Percentiles rank a stretch among this genome's conserved stretches.
These are phyloP conservation scores for Ciconia nigra DNA, from an alignment of 2,797 vertebrate species.

Conservation along the genomic window DNA sequence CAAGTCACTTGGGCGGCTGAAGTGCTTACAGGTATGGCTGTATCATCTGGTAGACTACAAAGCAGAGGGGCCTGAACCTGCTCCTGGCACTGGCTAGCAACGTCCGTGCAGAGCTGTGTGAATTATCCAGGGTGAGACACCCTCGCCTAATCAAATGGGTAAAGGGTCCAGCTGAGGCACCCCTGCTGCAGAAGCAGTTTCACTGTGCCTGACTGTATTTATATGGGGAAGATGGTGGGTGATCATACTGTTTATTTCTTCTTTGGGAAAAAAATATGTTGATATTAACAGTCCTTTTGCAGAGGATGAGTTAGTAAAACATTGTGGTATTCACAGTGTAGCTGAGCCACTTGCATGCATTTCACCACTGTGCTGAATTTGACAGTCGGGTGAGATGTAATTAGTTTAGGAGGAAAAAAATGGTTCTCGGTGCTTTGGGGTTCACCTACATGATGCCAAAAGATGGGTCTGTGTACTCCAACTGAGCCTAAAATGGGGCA, in stretches of 20 bases:
- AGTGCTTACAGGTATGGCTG: background rate
- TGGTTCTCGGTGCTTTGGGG: background rate
- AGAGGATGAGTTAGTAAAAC: background rate
- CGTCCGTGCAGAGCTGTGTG: accelerated
- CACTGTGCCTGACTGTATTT: background rate
- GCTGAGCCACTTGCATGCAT: background rate
- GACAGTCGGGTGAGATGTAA: background rate
- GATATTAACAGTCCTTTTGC: background rate
- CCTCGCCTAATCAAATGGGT: background rate
- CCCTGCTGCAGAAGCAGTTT: background rate
- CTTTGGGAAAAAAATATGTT: background rate
- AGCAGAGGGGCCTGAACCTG: background rate
- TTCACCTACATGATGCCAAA: background rate
- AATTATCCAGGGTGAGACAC: background rate
- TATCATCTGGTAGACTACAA: background rate
- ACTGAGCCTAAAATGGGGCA: background rate
- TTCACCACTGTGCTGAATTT: background rate
- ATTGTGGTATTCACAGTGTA: background rate
- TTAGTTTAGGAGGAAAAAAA: background rate
- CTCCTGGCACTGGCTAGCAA: background rate
- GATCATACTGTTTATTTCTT: background rate
- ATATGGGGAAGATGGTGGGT: background rate
- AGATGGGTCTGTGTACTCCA: background rate
- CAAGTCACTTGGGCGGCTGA: background rate
- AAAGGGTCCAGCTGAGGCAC: background rate